A percentile compares a stretch with the other conserved stretches of the same genome.
Conservation (phyloP, 2,888 invertebrate genomes). For the Stenodema calcarata region DNA sequence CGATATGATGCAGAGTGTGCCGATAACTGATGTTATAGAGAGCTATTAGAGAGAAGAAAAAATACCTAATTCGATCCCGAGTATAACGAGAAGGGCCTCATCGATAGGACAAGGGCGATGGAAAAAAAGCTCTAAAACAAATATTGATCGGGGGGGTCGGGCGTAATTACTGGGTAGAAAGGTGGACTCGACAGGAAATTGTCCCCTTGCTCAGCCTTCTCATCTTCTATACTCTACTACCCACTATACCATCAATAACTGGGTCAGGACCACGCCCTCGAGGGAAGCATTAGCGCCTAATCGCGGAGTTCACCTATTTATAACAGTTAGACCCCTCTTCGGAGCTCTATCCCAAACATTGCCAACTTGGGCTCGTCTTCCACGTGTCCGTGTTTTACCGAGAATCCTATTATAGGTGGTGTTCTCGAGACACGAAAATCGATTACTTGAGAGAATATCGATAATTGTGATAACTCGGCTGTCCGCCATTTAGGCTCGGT, state of each 20-base stretch:
- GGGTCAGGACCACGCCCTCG: constrained; percentile 29
- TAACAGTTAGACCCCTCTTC: neutral
- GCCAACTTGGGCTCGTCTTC: neutral
- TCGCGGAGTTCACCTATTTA: constrained; percentile 42
- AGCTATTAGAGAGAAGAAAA: neutral
- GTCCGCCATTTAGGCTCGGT: too few relatives aligned
- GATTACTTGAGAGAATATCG: too few relatives aligned
- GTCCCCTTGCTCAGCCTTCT: neutral
- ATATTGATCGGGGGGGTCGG: neutral
- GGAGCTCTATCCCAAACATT: neutral
- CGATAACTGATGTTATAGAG: neutral
- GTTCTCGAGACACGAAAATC: too few relatives aligned
- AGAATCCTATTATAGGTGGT: too few relatives aligned
- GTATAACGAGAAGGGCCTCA: neutral
- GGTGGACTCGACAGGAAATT: neutral
- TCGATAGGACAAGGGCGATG: neutral
- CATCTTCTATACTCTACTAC: neutral
- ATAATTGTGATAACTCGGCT: too few relatives aligned
- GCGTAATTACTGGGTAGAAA: neutral
- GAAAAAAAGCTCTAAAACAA: neutral
- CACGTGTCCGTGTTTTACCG: neutral
- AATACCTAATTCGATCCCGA: neutral
- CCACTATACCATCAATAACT: constrained; percentile 10
- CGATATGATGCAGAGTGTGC: neutral
- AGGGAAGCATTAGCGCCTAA: constrained; percentile 25